Conservation (phyloP, 1,140 invertebrate genomes). For the Aphidius gifuensis region DNA sequence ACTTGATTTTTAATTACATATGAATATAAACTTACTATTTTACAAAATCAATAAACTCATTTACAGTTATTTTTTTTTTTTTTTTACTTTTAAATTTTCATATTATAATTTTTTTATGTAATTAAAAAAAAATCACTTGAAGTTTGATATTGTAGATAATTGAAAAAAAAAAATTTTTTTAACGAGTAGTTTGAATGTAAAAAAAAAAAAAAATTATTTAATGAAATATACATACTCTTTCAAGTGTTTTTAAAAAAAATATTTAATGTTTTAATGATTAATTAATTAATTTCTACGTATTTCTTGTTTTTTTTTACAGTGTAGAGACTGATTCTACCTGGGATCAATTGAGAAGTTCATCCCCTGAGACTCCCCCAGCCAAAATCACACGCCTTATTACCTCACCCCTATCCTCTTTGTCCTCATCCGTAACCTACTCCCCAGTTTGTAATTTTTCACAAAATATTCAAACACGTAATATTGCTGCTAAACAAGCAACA, state of each 20-base stretch:
- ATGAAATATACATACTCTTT: not conserved
- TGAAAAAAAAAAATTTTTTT: too few species aligned
- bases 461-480: conserved; percentile 39
- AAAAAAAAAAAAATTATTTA: not conserved
- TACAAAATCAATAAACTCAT: too few species aligned
- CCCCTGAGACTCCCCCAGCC: conserved; percentile 43
- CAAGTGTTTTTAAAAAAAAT: not conserved
- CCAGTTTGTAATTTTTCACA: conserved; percentile 28
- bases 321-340: conserved; percentile 47
- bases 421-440: conserved; percentile 46
- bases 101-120: too few species aligned
- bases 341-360: conserved; percentile 47
- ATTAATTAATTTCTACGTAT: not conserved
- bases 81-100: too few species aligned
- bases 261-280: not conserved
- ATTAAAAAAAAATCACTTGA: too few species aligned
- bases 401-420: conserved; percentile 50
- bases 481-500: conserved; percentile 28
- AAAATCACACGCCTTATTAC: conserved; percentile 51
- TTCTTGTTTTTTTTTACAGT: conserved; percentile 41
- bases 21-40: too few species aligned
- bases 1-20: too few species aligned
- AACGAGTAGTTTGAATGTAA: not conserved
- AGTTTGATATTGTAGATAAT: too few species aligned
- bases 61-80: too few species aligned